A percentile compares a stretch with the other conserved stretches of the same genome.
Evolutionary conservation across 2,888 invertebrate genomes (phyloP).

Genomic region (Agyllia agylla): DNA sequence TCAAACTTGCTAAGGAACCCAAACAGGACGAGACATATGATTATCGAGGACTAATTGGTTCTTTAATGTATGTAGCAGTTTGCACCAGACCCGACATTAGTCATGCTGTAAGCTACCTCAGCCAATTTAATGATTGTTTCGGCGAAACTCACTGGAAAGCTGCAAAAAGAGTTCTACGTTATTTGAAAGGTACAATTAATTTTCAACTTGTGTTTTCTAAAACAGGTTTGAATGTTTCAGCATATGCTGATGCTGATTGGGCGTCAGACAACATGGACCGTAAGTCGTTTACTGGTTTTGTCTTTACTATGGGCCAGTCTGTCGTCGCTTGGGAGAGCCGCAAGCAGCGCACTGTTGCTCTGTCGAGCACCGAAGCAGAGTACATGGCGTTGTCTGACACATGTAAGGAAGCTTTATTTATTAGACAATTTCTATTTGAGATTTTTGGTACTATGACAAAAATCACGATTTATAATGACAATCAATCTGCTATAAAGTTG

Average conservation of each 20-base stretch:
- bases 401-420: neutral
- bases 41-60: neutral
- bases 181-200: neutral
- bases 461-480: slow-evolving; percentile 29
- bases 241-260: neutral
- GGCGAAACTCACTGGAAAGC: neutral
- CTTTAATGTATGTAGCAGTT: neutral
- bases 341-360: neutral
- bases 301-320: neutral
- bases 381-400: neutral
- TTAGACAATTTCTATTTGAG: neutral
- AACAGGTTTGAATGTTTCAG: neutral
- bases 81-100: neutral
- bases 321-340: neutral
- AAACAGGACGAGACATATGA: neutral
- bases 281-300: neutral
- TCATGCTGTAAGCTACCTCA: neutral
- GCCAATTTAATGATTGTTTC: neutral
- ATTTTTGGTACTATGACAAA: slow-evolving; percentile 5
- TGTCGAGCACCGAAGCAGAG: neutral
- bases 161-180: neutral
- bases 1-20: neutral
- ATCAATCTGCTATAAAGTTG: slow-evolving; percentile 18
- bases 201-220: neutral
- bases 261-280: neutral